Evolutionary conservation across 2,888 invertebrate genomes (phyloP).

Genomic region (Pachymerium ferrugineum): DNA sequence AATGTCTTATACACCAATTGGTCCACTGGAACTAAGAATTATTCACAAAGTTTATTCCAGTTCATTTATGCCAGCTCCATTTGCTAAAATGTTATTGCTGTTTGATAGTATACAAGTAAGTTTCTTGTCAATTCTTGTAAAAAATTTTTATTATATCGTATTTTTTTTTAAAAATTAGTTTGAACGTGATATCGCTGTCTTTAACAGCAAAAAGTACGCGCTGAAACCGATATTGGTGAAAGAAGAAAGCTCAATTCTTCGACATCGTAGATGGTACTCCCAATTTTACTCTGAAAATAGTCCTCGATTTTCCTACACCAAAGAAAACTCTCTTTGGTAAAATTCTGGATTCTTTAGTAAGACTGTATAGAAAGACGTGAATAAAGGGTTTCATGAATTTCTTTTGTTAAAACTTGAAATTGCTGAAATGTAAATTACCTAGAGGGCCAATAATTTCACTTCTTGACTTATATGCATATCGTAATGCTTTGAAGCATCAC

Average conservation of each 20-base stretch:
- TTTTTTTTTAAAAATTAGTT: constrained; percentile 64
- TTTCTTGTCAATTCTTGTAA: no score
- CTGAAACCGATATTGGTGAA: constrained; percentile 65
- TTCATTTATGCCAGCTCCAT: constrained; percentile 54
- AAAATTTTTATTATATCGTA: no score
- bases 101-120: constrained; percentile 57
- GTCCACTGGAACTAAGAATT: constrained; percentile 68
- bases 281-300: constrained; percentile 79
- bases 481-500: no score
- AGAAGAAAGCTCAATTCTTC: constrained; percentile 66
- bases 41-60: constrained; percentile 71
- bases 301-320: constrained; percentile 44
- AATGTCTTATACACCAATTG: constrained; percentile 72
- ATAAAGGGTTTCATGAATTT: no score
- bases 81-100: constrained; percentile 60
- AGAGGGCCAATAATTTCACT: no score
- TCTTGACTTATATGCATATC: no score
- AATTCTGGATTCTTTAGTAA: no score
- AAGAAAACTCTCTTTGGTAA: constrained; percentile 42
- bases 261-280: constrained; percentile 73
- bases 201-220: constrained; percentile 77
- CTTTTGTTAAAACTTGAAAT: no score
- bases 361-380: no score
- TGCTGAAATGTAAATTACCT: no score
- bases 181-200: constrained; percentile 74